Evolutionary conservation across 2,888 invertebrate species (phyloP).

Genomic region (Drosophila heteroneura): DNA sequence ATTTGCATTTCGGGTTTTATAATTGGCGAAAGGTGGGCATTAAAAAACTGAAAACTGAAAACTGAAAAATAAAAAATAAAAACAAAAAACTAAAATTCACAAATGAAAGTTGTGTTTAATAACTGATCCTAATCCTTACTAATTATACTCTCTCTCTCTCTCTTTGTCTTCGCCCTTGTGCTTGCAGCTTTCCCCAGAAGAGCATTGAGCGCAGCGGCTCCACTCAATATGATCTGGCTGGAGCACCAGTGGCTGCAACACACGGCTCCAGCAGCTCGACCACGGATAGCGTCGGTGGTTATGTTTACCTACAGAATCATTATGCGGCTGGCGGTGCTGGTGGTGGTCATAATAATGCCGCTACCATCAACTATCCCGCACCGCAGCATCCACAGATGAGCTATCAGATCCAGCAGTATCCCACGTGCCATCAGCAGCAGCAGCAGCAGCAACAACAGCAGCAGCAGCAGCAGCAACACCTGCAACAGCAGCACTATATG

Average conservation of each 20-base stretch:
- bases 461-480: constrained; percentile 63
- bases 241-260: constrained; percentile 53
- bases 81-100: constrained; percentile 8
- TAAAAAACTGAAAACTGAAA: constrained; percentile 7
- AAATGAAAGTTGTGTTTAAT: constrained; percentile 38
- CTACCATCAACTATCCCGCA: constrained; percentile 75
- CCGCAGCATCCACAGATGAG: constrained; percentile 82
- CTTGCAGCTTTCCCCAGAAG: constrained; percentile 85
- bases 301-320: constrained; percentile 85
- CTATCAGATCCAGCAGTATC: constrained; percentile 82
- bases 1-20: constrained; percentile 88
- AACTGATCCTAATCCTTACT: constrained; percentile 3
- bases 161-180: constrained; percentile 6
- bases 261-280: constrained; percentile 73
- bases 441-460: constrained; percentile 45
- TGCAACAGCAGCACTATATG: constrained; percentile 66
- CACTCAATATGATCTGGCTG: constrained; percentile 83
- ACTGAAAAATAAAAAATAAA: too few relatives aligned
- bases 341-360: constrained; percentile 71
- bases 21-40: constrained; percentile 86
- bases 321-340: constrained; percentile 65
- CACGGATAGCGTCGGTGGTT: constrained; percentile 79
- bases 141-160: background rate
- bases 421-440: constrained; percentile 85
- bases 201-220: constrained; percentile 84